Conservation (phyloP, 2,888 invertebrate genomes). For the Nomada lathburiana region DNA sequence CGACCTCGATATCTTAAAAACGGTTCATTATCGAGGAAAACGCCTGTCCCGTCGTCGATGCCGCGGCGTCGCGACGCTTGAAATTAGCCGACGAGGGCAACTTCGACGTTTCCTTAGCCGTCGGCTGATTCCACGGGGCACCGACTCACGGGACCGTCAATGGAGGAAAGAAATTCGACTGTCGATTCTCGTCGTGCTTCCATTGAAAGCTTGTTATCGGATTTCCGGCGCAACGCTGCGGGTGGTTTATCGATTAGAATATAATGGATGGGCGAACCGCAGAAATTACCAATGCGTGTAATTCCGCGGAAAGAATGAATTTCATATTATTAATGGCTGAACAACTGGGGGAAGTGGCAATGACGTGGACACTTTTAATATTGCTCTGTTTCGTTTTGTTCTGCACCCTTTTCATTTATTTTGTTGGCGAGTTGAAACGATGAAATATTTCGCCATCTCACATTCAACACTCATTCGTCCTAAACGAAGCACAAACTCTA, state of each 20-base stretch:
- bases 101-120: constrained; percentile 45
- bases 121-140: constrained; percentile 32
- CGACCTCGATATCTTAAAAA: constrained; percentile 74
- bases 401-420: too few species aligned
- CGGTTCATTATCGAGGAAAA: constrained; percentile 70
- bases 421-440: too few species aligned
- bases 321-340: too few species aligned
- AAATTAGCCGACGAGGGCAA: constrained; percentile 60
- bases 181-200: constrained; percentile 21
- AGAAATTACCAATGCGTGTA: background rate
- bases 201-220: constrained; percentile 29
- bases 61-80: constrained; percentile 49
- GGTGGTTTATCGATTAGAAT: constrained; percentile 20
- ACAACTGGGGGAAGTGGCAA: too few species aligned
- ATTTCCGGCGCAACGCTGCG: constrained; percentile 12
- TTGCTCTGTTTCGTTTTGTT: too few species aligned
- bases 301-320: background rate
- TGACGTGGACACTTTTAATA: too few species aligned
- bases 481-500: too few species aligned
- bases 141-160: background rate
- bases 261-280: background rate
- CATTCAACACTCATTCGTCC: too few species aligned
- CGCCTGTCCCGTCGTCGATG: constrained; percentile 50
- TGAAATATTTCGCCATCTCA: too few species aligned
- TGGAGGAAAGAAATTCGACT: constrained; percentile 23